These are phyloP conservation scores for Neofelis nebulosa DNA, from an alignment of 2,113 vertebrate species.

Conservation along the genomic window DNA sequence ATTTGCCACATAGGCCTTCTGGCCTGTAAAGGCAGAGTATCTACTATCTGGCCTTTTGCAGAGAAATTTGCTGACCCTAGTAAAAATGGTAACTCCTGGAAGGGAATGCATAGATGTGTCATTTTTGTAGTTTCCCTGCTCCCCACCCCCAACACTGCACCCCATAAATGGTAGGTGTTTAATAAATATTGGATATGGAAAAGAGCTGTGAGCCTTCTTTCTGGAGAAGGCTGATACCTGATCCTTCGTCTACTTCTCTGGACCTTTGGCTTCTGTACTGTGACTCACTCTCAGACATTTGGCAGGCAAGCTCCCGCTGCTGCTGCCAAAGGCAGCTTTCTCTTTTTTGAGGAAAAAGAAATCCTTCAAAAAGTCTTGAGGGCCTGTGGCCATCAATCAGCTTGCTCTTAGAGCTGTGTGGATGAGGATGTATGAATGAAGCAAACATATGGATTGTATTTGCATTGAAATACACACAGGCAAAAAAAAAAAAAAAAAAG, in stretches of 20 bases:
- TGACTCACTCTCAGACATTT: neutral
- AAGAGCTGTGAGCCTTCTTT: neutral
- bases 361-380: conserved; percentile 24
- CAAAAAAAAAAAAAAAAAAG: too few relatives aligned
- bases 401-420: neutral
- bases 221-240: neutral
- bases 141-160: neutral
- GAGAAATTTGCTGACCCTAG: neutral
- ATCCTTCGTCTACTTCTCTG: neutral
- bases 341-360: neutral
- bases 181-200: neutral
- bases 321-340: neutral
- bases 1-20: neutral
- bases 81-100: neutral
- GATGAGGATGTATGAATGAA: neutral
- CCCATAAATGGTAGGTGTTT: neutral
- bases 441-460: conserved; percentile 53
- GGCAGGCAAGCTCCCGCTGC: neutral
- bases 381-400: conserved; percentile 24
- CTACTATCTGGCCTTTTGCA: neutral
- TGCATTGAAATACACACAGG: conserved; percentile 43
- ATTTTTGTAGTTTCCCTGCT: neutral
- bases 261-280: neutral
- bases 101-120: neutral
- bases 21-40: neutral